phyloP scores from a whole-genome alignment of 2,888 invertebrate species.

The Andrena camellia region DNA sequence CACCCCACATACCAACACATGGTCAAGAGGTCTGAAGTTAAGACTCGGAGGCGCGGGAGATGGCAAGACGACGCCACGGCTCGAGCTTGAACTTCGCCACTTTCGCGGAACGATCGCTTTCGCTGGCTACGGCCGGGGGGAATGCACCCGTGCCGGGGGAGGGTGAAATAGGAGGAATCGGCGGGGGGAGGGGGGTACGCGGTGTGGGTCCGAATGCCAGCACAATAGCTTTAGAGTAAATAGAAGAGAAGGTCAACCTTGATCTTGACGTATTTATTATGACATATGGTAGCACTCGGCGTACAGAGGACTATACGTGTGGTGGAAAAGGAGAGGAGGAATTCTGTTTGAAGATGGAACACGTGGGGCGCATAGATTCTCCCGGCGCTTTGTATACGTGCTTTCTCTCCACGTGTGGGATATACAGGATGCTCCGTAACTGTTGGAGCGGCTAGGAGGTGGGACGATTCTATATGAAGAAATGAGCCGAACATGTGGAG shows the following conservation, averaged over 20 bases:
- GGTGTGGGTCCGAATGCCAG: not conserved
- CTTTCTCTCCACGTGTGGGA: slow-evolving; percentile 40
- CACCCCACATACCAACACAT: slow-evolving; percentile 61
- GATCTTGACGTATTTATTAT: slow-evolving; percentile 44
- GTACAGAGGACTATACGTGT: not conserved
- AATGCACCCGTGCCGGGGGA: not conserved
- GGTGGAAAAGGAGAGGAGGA: not conserved
- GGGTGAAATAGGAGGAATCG: not conserved
- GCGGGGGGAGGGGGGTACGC: slow-evolving; percentile 1
- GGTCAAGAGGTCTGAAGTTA: slow-evolving; percentile 56
- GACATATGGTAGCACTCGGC: not conserved
- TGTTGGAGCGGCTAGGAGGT: not conserved
- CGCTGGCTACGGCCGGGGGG: not conserved
- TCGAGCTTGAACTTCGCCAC: slow-evolving; percentile 38
- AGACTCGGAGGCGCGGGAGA: slow-evolving; percentile 49
- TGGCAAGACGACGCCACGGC: slow-evolving; percentile 31
- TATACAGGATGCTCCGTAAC: slow-evolving; percentile 2
- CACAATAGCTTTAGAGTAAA: slow-evolving; percentile 16
- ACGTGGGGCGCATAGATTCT: not conserved
- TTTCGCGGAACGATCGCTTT: slow-evolving; percentile 24
- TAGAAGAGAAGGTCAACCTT: slow-evolving; percentile 29
- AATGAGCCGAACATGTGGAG: no score
- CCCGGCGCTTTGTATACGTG: not conserved
- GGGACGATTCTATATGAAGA: not conserved
- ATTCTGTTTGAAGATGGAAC: not conserved